Base-by-base conservation (phyloP, 2,888 invertebrate genomes). In the Drosophila meridiana region DNA sequence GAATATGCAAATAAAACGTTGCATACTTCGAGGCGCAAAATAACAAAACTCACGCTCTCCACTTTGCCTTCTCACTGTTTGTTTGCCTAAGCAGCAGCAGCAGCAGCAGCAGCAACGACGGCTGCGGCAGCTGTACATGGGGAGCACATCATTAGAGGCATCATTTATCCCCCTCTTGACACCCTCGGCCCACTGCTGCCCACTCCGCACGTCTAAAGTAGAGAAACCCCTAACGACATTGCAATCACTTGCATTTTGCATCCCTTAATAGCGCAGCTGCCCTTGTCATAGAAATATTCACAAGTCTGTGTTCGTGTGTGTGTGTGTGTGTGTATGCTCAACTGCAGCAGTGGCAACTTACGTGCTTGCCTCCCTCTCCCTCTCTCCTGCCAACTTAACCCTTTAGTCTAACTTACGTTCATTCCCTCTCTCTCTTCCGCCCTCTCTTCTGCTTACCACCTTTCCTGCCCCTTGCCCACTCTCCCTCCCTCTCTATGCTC, bases 211-310 rank as follows among this genome's bases (percentile, higher is more conserved):
- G 26, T 20, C 34, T 2, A 52, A 34, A 52, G 52, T 52, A 26
- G 68, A 66, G 55, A 71, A 87, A 84, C 76, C 88, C 84, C 90
- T 79, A 86, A 75, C 74, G 71, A 74, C 78, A 76, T 56, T 87
- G 88, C 90, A 89, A 71, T 77, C 70, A 68, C 76, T 74, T 85
- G 84, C 89, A 90, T 87, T 87, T 77, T 76, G 77, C 77, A 78
- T 78, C 84, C 84, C 84, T 85, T 85, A 89, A 87, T 82, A 76
- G 70, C 76, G 59, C 55, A 48, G 28, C 50, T 26, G 13, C 40
- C 43, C 40, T 36, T 20, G 32, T 30, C 34, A 26, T 30, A 55
- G 43, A 36, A 32, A 28, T 38, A 13, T 8, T 6, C 2, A 40
- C 5, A 38, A 1, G 2, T 52, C 0, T 26, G 6, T 1, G 8